Base-by-base conservation (phyloP, 2,113 vertebrate genomes). In the Pongo pygmaeus region DNA sequence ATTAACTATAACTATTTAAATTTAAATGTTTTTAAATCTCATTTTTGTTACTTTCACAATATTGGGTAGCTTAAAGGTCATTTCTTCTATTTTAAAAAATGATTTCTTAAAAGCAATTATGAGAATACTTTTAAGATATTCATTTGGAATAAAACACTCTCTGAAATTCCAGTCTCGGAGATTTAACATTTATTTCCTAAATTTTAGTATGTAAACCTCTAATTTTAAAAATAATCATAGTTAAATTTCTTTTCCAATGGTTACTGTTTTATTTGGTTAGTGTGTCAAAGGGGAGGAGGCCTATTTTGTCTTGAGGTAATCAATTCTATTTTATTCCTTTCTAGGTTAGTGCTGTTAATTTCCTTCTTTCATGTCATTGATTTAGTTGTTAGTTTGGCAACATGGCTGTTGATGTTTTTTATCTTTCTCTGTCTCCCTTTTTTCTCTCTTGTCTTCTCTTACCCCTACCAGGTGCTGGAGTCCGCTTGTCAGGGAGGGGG, bases 381-480 rank as follows among this genome's bases (percentile, higher is more conserved):
- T 94, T 95, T 81, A 86, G 83, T 75, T 97, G 78, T 92, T 93
- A 77, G 90, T 93, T 91, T 96, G 93, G 89, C 86, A 93, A 80
- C 61, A 40, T 77, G 92, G 93, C 75, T 90, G 91, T 84, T 79
- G 94, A 89, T 93, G 48, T 48, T 94, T 74, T 50, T 46, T 25
- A 30, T 78, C n/a, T 88, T 91, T 93, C 67, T 91, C 57, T 84
- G n/a, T 81, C 59, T 94, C 64, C 86, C 27, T 87, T 85, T 85
- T 78, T 81, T 67, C 61, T 81, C 43, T 91, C 74, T 81, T 84
- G 55, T 93, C 30, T 78, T 92, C 67, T 87, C 67, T 90, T 89
- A 83, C 20, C 48, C 64, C 69, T 8, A 18, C 77, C n/a, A 93
- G 70, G 75, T 97, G 64, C 79, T 94, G 85, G 50, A 89, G 72